These are phyloP conservation scores for Argopecten irradians DNA, from an alignment of 1,140 invertebrate species.

Conservation along the genomic window DNA sequence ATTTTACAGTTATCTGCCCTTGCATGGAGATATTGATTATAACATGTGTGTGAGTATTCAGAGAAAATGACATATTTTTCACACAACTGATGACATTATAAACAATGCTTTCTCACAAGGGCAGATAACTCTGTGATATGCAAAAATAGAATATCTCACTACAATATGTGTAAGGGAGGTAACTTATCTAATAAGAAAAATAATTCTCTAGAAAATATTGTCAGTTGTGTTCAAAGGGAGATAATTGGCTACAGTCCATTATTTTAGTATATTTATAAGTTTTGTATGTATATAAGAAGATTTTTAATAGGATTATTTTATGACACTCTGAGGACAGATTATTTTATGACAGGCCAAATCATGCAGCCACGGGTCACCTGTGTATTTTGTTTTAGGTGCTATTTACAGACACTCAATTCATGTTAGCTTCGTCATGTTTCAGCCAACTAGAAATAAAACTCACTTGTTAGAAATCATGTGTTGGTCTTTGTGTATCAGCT, in stretches of 20 bases:
- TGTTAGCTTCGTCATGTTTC: neutral
- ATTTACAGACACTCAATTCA: neutral
- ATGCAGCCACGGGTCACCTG: neutral
- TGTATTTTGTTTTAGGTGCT: conserved; percentile 7
- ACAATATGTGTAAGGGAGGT: neutral
- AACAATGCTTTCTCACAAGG: too few relatives aligned
- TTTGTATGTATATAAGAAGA: neutral
- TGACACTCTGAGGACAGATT: neutral
- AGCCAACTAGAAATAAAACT: conserved; percentile 1
- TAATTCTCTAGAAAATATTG: neutral
- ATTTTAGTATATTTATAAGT: conserved; percentile 3
- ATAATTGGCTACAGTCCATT: neutral
- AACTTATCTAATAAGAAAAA: neutral
- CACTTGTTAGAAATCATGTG: neutral
- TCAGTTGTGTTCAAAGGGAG: neutral
- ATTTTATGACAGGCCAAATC: neutral
- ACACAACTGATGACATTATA: too few relatives aligned
- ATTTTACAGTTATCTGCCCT: too few relatives aligned
- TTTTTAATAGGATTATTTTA: neutral
- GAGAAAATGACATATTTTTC: too few relatives aligned
- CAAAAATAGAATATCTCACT: too few relatives aligned
- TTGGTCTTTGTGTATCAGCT: neutral
- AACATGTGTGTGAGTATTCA: too few relatives aligned
- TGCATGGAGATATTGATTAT: too few relatives aligned
- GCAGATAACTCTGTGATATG: too few relatives aligned